These are phyloP conservation scores for Toxotes jaculatrix DNA, from an alignment of 2,113 vertebrate species.

Conservation along the genomic window DNA sequence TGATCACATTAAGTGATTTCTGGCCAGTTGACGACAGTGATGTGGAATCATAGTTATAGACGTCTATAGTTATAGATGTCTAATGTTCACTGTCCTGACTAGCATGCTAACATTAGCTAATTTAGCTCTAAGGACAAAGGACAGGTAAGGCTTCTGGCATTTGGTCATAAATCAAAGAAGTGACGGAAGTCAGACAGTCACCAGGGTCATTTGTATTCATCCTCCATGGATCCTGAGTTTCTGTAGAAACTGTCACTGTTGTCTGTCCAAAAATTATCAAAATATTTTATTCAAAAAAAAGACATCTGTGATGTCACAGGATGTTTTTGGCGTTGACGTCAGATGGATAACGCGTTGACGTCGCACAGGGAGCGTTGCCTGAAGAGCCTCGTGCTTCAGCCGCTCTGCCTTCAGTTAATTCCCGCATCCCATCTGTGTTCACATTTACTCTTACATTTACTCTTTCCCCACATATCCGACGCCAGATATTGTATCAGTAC, in stretches of 20 bases:
- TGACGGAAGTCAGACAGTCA: neutral
- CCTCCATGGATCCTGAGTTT: neutral
- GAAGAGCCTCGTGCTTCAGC: neutral
- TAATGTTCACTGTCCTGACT: neutral
- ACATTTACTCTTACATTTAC: slow-evolving; percentile 29
- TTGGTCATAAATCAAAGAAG: neutral
- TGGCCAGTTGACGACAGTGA: no score
- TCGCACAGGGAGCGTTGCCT: slow-evolving; percentile 35
- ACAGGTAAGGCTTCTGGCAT: neutral
- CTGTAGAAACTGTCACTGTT: neutral
- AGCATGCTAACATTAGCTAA: neutral
- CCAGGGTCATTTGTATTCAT: neutral
- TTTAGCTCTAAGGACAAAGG: neutral
- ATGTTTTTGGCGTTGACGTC: slow-evolving; percentile 2
- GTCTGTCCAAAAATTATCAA: neutral
- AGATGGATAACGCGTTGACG: slow-evolving; percentile 42
- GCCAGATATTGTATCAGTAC: slow-evolving; percentile 33
- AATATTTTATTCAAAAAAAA: no score
- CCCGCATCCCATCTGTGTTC: slow-evolving; percentile 31
- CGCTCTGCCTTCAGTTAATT: neutral
- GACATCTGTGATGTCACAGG: slow-evolving; percentile 4
- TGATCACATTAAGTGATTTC: no score
- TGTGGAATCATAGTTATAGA: no score
- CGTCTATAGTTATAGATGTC: no score
- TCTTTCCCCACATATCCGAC: slow-evolving; percentile 7